A percentile compares a stretch with the other conserved stretches of the same genome.
Evolutionary conservation across 37 sponge, comb jelly and placozoan species (phyloP).

Genomic region (Spongilla lacustris): DNA sequence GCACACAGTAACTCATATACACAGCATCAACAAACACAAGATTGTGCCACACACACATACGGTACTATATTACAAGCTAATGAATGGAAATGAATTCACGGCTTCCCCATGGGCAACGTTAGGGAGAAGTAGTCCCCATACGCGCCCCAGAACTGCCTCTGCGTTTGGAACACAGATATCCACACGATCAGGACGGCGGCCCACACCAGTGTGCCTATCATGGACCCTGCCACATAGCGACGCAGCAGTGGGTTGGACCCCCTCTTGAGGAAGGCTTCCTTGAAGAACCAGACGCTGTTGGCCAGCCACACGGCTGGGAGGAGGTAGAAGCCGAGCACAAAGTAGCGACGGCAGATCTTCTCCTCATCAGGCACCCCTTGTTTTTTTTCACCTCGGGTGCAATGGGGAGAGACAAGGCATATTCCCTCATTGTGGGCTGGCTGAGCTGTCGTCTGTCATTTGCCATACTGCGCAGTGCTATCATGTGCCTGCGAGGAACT

Average conservation of each 20-base stretch:
- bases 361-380: conserved; percentile 75
- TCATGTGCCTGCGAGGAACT: too few relatives aligned
- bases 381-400: too few relatives aligned
- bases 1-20: too few relatives aligned
- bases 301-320: conserved; percentile 90
- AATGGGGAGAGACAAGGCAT: too few relatives aligned
- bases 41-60: too few relatives aligned
- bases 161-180: conserved; percentile 79
- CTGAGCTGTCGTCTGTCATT: too few relatives aligned
- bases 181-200: conserved; percentile 56
- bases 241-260: conserved; percentile 43
- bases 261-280: conserved; percentile 70
- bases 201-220: conserved; percentile 66
- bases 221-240: conserved; percentile 65
- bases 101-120: conserved; percentile 59
- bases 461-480: too few relatives aligned
- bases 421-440: too few relatives aligned
- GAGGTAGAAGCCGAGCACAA: conserved; percentile 70
- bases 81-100: conserved; percentile 36
- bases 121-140: conserved; percentile 79
- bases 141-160: conserved; percentile 74
- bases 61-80: too few relatives aligned
- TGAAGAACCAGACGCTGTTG: conserved; percentile 90
- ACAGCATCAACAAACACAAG: too few relatives aligned
- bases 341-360: conserved; percentile 86